Percentiles rank a stretch among this genome's conserved stretches.
phyloP scores from a whole-genome alignment of 2,888 invertebrate genomes.

The Stenotaenia linearis region DNA sequence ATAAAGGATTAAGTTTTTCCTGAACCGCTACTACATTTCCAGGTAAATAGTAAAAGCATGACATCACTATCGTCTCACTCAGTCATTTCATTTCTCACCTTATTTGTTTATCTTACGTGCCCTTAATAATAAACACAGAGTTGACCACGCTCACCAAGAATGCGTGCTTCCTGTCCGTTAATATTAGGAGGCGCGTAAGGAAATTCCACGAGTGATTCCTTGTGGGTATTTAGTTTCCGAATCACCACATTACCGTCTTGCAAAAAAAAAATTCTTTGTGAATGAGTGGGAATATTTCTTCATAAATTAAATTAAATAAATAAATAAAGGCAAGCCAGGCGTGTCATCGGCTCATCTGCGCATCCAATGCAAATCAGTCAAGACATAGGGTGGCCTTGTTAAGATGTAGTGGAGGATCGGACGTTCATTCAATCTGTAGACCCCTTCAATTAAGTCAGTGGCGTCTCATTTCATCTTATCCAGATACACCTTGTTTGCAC shows the following conservation, averaged over 20 bases:
- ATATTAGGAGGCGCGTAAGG: conserved; percentile 13
- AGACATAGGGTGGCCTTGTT: not conserved
- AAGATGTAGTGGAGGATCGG: not conserved
- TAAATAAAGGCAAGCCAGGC: not conserved
- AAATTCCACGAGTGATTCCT: conserved; percentile 19
- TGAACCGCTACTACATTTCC: not conserved
- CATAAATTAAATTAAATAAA: conserved; percentile 10
- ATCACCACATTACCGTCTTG: conserved; percentile 11
- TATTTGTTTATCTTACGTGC: not conserved
- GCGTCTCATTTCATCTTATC: conserved; percentile 4
- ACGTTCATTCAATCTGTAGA: not conserved
- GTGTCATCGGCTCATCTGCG: not conserved
- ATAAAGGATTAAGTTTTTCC: not conserved
- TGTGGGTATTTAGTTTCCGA: conserved; percentile 15
- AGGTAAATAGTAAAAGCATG: not conserved
- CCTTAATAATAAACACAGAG: not conserved
- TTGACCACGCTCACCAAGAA: not conserved
- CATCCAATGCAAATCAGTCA: not conserved
- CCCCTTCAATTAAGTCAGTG: conserved; percentile 17
- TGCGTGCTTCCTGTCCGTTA: conserved; percentile 22
- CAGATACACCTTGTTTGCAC: not conserved
- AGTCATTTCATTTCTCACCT: not conserved
- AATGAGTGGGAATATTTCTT: conserved; percentile 10
- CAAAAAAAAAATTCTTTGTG: not conserved
- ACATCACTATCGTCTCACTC: not conserved